Evolutionary conservation across 1,140 invertebrate genomes (phyloP), one percentile per base, ranked within the genome.

Genomic region (Uloborus diversus): DNA sequence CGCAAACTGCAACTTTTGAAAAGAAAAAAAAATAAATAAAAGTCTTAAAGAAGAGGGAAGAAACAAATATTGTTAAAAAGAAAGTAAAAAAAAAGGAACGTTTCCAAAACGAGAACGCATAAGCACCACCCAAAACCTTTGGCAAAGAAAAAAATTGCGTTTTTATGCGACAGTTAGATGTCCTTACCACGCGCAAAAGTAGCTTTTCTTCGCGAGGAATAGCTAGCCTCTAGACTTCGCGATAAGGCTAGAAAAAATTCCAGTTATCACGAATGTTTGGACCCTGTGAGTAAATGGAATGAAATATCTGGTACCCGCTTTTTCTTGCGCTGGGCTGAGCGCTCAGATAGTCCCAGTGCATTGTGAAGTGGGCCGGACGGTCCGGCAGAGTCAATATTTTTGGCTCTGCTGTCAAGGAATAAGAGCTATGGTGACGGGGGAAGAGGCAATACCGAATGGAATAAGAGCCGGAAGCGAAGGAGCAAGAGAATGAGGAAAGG

Each of bases 311-410:
- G 61, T 78, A 42, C 42, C 49, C 35, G 49, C 20, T 64, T 64
- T n/a, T 30, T 33, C 33, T 51, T 25, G 20, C 14, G 17, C 30
- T 32, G 28, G 23, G 17, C 59, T 64, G 42, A 2, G 20, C 28
- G 61, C 59, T 27, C 13, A 33, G 70, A 73, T 61, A 62, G 35
- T 49, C 33, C 25, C 28, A 35, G 61, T 56, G 47, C 62, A 78
- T 78, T 78, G 73, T 78, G 73, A 78, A 56, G 73, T 78, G 73
- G 47, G 61, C 73, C 61, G 73, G 73, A 78, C 73, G 5, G 73
- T 65, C 49, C 61, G 61, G 73, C 61, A 30, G 17, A 56, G 61
- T 25, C 73, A 33, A 78, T 78, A 78, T 78, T 78, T 78, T 56
- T 65, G 61, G 47, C 28, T 7, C 20, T 23, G 14, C 73, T 78